A percentile compares a stretch with the other conserved stretches of the same genome.
These are phyloP conservation scores for Nebria brevicollis DNA, from an alignment of 2,888 invertebrate species.

Conservation along the genomic window DNA sequence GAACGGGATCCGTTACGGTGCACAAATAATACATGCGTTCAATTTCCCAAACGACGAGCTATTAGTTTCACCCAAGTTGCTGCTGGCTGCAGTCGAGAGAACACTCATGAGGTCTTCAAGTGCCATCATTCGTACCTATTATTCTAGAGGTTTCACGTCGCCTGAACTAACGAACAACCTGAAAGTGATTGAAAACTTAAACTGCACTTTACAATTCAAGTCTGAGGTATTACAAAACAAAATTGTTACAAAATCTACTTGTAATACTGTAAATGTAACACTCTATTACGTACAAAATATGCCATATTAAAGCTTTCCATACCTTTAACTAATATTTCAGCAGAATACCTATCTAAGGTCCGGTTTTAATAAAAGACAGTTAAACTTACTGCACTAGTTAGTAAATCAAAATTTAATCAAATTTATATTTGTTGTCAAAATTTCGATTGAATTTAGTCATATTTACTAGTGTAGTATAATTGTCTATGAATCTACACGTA, in stretches of 20 bases:
- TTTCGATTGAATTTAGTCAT: too few relatives aligned
- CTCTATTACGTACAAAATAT: too few relatives aligned
- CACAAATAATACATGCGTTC: constrained; percentile 43
- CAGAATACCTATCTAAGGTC: too few relatives aligned
- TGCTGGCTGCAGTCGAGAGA: constrained; percentile 19
- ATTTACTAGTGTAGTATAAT: too few relatives aligned
- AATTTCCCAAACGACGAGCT: constrained; percentile 39
- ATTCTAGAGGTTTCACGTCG: constrained; percentile 38
- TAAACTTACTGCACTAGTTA: too few relatives aligned
- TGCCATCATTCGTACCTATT: constrained; percentile 40
- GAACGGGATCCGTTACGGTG: constrained; percentile 38
- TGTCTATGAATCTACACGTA: not conserved
- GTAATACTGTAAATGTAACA: too few relatives aligned
- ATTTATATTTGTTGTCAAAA: too few relatives aligned
- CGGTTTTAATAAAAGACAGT: too few relatives aligned
- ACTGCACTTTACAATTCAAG: constrained; percentile 31
- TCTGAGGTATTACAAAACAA: not conserved
- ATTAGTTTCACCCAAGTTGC: constrained; percentile 34
- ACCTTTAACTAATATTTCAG: too few relatives aligned
- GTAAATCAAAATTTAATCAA: too few relatives aligned
- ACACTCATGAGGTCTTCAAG: constrained; percentile 12
- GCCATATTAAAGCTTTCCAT: too few relatives aligned
- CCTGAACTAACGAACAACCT: constrained; percentile 22
- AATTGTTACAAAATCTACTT: not conserved
- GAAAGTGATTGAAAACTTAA: constrained; percentile 41